Evolutionary conservation across 2,888 invertebrate genomes (phyloP).

Genomic region (Portevinia maculata): DNA sequence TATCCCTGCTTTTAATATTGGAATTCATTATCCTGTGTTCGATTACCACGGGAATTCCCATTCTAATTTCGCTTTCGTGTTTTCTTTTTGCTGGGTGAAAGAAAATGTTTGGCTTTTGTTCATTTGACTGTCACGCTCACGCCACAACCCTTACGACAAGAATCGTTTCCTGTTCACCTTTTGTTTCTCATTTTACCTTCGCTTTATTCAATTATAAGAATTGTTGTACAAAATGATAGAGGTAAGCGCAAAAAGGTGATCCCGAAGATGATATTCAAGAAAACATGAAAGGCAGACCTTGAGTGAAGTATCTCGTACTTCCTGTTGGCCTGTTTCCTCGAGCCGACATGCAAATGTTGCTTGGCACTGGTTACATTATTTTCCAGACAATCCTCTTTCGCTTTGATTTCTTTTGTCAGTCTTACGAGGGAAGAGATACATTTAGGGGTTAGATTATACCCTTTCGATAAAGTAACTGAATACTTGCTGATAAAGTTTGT

Average conservation of each 20-base stretch:
- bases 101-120: slow-evolving; percentile 42
- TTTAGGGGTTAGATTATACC: slow-evolving; percentile 45
- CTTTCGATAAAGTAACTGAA: slow-evolving; percentile 56
- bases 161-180: background rate
- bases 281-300: slow-evolving; percentile 37
- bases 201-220: slow-evolving; percentile 53
- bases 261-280: slow-evolving; percentile 23
- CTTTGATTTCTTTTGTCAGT: slow-evolving; percentile 16
- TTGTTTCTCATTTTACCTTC: slow-evolving; percentile 30
- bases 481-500: slow-evolving; percentile 34
- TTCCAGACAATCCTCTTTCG: slow-evolving; percentile 32
- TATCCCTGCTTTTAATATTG: too few relatives aligned
- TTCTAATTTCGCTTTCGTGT: background rate
- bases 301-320: slow-evolving; percentile 18
- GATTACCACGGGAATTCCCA: slow-evolving; percentile 9
- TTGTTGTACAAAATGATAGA: slow-evolving; percentile 31
- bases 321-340: slow-evolving; percentile 7
- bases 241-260: slow-evolving; percentile 18
- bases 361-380: slow-evolving; percentile 24
- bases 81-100: background rate
- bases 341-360: slow-evolving; percentile 45
- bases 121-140: slow-evolving; percentile 58
- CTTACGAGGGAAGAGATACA: slow-evolving; percentile 3
- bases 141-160: slow-evolving; percentile 25
- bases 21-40: slow-evolving; percentile 4